Conservation (phyloP, 1,140 invertebrate genomes). For the Orius insidiosus region DNA sequence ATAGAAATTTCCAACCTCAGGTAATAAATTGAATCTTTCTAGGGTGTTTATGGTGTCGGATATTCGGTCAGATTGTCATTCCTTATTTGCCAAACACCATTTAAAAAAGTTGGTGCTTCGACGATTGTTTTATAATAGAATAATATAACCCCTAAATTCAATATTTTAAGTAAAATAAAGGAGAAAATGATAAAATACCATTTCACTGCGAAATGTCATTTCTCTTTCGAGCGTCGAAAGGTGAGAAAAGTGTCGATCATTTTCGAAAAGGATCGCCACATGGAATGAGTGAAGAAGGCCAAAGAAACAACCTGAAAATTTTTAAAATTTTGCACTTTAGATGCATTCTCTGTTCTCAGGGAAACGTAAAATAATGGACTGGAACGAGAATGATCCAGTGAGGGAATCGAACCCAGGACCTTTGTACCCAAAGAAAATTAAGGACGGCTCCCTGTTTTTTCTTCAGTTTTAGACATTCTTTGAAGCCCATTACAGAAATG, state of each 20-base stretch:
- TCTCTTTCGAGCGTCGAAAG: slow-evolving; percentile 63
- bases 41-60: slow-evolving; percentile 58
- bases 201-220: slow-evolving; percentile 65
- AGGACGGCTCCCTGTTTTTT: no score
- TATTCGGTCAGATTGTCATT: slow-evolving; percentile 63
- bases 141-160: slow-evolving; percentile 60
- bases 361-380: no score
- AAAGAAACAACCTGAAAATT: slow-evolving; percentile 24
- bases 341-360: no score
- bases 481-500: no score
- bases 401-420: no score
- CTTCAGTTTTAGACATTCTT: no score
- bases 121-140: slow-evolving; percentile 66
- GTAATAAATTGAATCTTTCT: slow-evolving; percentile 64
- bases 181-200: slow-evolving; percentile 36
- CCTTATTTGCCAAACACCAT: slow-evolving; percentile 44
- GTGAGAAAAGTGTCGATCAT: slow-evolving; percentile 65
- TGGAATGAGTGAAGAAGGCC: slow-evolving; percentile 39
- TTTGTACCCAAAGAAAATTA: no score
- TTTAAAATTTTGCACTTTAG: slow-evolving; percentile 1
- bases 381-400: no score
- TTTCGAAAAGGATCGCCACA: slow-evolving; percentile 59
- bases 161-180: slow-evolving; percentile 12
- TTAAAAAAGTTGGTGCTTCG: slow-evolving; percentile 40
- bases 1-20: slow-evolving; percentile 57